Percentiles rank a stretch among this genome's conserved stretches.
Conservation (phyloP, 2,113 vertebrate species). For the Pogona vitticeps region DNA sequence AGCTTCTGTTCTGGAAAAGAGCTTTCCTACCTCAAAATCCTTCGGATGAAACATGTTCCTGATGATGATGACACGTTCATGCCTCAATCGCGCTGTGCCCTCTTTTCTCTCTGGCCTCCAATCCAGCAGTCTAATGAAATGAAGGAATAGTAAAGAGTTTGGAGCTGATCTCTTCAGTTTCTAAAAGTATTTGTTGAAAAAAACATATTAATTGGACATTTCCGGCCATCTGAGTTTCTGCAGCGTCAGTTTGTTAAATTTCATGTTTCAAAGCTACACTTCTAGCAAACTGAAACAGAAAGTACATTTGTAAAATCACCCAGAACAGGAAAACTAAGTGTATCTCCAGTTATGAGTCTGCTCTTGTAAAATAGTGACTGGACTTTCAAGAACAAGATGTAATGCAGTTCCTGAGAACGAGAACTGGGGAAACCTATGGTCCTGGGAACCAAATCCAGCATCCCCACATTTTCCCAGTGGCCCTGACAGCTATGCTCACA, state of each 20-base stretch:
- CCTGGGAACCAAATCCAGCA: too few relatives aligned
- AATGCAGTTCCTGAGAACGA: not conserved
- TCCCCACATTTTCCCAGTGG: too few relatives aligned
- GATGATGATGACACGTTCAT: constrained; percentile 92
- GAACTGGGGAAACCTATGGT: too few relatives aligned
- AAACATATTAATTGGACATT: constrained; percentile 42
- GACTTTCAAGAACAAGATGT: not conserved
- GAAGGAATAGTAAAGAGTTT: constrained; percentile 69
- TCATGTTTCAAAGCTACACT: not conserved
- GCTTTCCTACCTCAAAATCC: constrained; percentile 88
- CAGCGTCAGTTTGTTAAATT: constrained; percentile 29
- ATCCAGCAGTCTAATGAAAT: constrained; percentile 89
- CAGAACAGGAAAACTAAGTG: not conserved
- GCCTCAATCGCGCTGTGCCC: constrained; percentile 80
- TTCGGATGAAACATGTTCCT: constrained; percentile 97
- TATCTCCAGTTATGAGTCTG: not conserved
- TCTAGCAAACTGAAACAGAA: constrained; percentile 7
- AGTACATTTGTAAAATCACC: not conserved
- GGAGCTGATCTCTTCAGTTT: constrained; percentile 64
- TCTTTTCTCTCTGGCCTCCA: constrained; percentile 93
- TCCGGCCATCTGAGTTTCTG: constrained; percentile 30
- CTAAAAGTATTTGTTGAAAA: constrained; percentile 66
- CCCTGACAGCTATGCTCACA: too few relatives aligned
- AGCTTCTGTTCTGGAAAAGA: not conserved
- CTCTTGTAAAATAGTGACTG: not conserved